These are phyloP conservation scores for Tragelaphus scriptus DNA, from an alignment of 2,113 vertebrate genomes.

Conservation along the genomic window DNA sequence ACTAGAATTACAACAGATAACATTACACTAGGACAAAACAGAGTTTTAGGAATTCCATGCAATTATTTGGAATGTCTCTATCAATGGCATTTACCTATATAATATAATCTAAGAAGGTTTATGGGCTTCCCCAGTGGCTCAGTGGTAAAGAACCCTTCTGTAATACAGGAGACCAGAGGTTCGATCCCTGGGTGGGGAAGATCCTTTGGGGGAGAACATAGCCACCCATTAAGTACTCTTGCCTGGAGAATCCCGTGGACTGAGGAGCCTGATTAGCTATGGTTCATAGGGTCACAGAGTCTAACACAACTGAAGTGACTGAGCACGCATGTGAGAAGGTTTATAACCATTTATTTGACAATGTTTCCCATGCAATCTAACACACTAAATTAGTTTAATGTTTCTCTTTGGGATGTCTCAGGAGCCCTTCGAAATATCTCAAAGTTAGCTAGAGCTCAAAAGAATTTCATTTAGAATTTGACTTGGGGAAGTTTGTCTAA, in stretches of 20 bases:
- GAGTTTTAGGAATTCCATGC: not conserved
- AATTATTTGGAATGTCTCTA: not conserved
- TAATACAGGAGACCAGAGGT: not conserved
- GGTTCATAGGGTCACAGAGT: not conserved
- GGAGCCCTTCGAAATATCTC: not conserved
- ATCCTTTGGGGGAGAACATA: not conserved
- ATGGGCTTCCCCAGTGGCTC: not conserved
- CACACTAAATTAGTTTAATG: not conserved
- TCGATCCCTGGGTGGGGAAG: not conserved
- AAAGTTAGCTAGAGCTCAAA: not conserved
- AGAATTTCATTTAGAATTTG: not conserved
- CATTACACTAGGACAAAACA: not conserved
- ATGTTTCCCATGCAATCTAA: not conserved
- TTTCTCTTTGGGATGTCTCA: not conserved
- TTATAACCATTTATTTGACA: not conserved
- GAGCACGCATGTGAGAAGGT: not conserved
- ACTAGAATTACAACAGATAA: not conserved
- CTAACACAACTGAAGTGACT: not conserved
- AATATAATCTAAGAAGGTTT: not conserved
- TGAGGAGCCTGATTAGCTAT: not conserved
- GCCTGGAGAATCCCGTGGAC: not conserved
- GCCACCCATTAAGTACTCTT: not conserved
- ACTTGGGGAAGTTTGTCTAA: not conserved
- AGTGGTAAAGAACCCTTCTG: not conserved
- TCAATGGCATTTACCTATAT: not conserved